A percentile compares a stretch with the other conserved stretches of the same genome.
These are phyloP conservation scores for Sinella curviseta DNA, from an alignment of 1,140 invertebrate genomes.

Conservation along the genomic window DNA sequence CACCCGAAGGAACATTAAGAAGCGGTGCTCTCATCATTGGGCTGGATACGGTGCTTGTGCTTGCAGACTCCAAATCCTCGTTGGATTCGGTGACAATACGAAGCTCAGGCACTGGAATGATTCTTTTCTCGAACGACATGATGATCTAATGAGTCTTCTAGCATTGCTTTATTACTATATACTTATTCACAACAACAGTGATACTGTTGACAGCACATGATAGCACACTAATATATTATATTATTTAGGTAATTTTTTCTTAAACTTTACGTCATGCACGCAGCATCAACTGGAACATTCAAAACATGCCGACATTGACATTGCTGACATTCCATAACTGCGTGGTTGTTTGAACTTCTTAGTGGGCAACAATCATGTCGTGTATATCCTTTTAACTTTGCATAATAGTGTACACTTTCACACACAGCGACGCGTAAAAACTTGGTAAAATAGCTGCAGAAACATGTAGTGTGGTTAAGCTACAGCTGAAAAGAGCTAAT, in stretches of 20 bases:
- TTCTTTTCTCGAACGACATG: conserved; percentile 32
- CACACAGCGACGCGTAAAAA: background rate
- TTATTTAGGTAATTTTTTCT: too few relatives aligned
- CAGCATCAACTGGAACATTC: too few relatives aligned
- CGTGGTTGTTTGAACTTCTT: too few relatives aligned
- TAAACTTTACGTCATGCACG: too few relatives aligned
- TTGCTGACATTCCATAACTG: background rate
- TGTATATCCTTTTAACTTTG: background rate
- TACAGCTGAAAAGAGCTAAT: background rate
- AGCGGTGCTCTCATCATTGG: conserved; percentile 52
- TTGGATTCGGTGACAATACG: conserved; percentile 36
- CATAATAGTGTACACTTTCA: background rate
- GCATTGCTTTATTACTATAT: background rate
- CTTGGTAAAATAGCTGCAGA: background rate
- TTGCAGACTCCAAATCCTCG: conserved; percentile 34
- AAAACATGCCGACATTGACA: background rate
- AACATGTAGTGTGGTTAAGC: background rate
- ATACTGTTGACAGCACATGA: background rate
- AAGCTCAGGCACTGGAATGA: conserved; percentile 30
- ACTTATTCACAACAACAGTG: background rate
- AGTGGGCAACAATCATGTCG: too few relatives aligned
- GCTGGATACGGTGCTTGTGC: conserved; percentile 53
- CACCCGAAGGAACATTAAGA: conserved; percentile 55
- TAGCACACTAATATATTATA: background rate
- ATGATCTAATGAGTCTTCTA: background rate